Base-by-base conservation (phyloP, 2,888 invertebrate species). In the Oconnorella tubifera region DNA sequence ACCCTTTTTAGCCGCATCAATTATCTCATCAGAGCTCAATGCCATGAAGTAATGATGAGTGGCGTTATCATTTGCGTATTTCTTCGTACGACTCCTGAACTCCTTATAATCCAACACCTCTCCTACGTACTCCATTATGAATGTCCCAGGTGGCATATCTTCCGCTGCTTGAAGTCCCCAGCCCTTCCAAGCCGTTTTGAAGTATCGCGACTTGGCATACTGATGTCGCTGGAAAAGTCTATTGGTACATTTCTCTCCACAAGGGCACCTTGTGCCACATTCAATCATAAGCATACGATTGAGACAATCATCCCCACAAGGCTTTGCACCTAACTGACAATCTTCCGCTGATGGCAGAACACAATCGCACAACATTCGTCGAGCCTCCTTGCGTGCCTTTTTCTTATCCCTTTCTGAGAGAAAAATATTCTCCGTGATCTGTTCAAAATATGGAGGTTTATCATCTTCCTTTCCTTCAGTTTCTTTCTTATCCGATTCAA, bases 1-100 rank as follows among this genome's bases (percentile, higher is more conserved):
- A 33, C 99, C 99, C 82, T 91, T 94, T 74, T 87, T 84, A 0
- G 98, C 98, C 1, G 99, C 99, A 84, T 99, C 99, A 67, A 99
- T 98, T 63, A 93, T 89, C 68, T 91, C 89, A 82, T 96, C 94
- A 0, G 91, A 90, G 78, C 93, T 89, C 56, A 98, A 84, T 0
- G 96, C 91, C 97, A 99, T 98, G 81, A 98, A 97, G 83, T 98
- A 99, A 81, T 94, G 94, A 83, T 99, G 98, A 40, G 88, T 86
- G 78, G 91, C 91, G 80, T 92, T 92, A 66, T 91, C 90, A 73
- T 90, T 89, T 0, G 93, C 91, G 82, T 98, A 98, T 55, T 89
- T 87, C 75, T 90, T 89, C 0, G 92, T 91, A 4, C 98, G 87
- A 62, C 88, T 87, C 78, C 90, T 90, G 83, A 98, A 97, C 80